phyloP scores from a whole-genome alignment of 2,797 vertebrate species.

The Caiman crocodilus region DNA sequence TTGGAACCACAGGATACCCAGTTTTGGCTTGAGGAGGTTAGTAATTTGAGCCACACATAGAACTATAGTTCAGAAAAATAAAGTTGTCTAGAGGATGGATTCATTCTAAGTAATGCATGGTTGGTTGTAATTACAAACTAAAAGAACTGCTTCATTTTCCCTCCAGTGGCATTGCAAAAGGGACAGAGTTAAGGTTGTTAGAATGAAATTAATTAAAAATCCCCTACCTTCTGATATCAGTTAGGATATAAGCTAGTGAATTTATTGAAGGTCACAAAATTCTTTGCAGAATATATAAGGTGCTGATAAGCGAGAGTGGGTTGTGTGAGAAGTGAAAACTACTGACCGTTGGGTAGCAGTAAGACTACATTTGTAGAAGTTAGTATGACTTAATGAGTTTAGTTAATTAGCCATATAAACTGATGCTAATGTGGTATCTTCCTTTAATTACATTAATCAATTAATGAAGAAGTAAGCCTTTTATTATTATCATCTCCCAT shows the following conservation, averaged over 20 bases:
- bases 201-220: fast-evolving
- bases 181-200: not conserved
- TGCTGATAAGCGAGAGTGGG: not conserved
- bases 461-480: constrained; percentile 73
- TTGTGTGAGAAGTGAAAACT: not conserved
- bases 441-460: constrained; percentile 81
- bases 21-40: not conserved
- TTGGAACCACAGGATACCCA: not conserved
- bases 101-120: not conserved
- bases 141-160: not conserved
- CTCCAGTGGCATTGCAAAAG: not conserved
- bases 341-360: constrained; percentile 1
- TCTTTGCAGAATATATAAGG: not conserved
- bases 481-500: constrained; percentile 46
- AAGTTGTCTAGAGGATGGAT: not conserved
- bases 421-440: constrained; percentile 75
- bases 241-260: not conserved
- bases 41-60: not conserved
- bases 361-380: constrained; percentile 21
- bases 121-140: not conserved
- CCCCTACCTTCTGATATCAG: not conserved
- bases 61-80: not conserved
- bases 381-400: constrained; percentile 51
- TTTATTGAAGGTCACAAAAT: not conserved
- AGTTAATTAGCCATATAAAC: constrained; percentile 80